These are phyloP conservation scores for Camelus bactrianus DNA, from an alignment of 2,113 vertebrate genomes.

Conservation along the genomic window DNA sequence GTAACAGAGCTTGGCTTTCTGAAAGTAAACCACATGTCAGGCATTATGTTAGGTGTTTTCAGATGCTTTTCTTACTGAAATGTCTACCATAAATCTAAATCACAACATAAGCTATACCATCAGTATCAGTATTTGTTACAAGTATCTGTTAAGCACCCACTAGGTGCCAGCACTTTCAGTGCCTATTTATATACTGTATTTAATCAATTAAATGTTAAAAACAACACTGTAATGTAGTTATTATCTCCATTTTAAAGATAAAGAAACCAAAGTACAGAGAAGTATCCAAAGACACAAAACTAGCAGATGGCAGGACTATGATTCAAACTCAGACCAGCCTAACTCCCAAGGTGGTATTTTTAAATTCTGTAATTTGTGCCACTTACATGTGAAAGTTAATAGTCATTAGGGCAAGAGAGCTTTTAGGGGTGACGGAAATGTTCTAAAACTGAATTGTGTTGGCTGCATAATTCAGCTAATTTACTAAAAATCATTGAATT, in stretches of 20 bases:
- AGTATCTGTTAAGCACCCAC: background rate
- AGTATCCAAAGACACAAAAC: background rate
- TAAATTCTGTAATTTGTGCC: background rate
- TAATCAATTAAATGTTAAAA: constrained; percentile 3
- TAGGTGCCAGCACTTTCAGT: background rate
- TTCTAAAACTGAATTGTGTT: background rate
- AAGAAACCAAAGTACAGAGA: background rate
- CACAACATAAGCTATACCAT: background rate
- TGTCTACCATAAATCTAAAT: background rate
- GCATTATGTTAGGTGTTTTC: background rate
- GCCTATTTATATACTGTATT: background rate
- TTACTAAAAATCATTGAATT: background rate
- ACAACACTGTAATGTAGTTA: background rate
- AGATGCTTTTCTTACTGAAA: background rate
- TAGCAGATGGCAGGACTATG: background rate
- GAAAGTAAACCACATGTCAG: background rate
- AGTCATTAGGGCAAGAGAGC: background rate
- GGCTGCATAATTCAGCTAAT: background rate
- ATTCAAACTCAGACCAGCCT: background rate
- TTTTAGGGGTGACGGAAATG: background rate
- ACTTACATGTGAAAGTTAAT: background rate
- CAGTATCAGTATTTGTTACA: background rate
- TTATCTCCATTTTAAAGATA: background rate
- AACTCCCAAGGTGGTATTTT: background rate
- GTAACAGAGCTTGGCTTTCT: background rate